Percentiles rank a stretch among this genome's conserved stretches.
These are phyloP conservation scores for Fissipunctia ypsillon DNA, from an alignment of 2,888 invertebrate species.

Conservation along the genomic window DNA sequence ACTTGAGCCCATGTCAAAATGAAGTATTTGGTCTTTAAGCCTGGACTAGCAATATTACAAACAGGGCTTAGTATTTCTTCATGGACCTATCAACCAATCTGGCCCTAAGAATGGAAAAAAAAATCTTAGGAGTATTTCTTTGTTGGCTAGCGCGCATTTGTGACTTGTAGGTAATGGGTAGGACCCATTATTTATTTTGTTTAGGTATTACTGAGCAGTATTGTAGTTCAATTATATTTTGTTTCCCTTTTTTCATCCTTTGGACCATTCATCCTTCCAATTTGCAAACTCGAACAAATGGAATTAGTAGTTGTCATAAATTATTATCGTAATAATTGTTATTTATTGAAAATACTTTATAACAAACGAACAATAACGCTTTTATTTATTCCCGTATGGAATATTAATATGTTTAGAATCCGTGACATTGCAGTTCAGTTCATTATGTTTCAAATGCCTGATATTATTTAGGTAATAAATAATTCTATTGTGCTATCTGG, in stretches of 20 bases:
- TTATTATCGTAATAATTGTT: no score
- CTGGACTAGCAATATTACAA: slow-evolving; percentile 15
- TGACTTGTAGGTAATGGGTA: neutral
- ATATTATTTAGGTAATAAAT: neutral
- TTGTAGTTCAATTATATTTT: neutral
- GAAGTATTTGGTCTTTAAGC: slow-evolving; percentile 29
- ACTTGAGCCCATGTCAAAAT: slow-evolving; percentile 20
- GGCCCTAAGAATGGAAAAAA: neutral
- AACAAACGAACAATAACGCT: neutral
- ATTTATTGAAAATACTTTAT: neutral
- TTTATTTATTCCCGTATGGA: neutral
- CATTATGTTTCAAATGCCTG: neutral
- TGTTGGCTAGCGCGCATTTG: neutral
- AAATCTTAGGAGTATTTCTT: neutral
- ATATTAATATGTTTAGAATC: neutral
- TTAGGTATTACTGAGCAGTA: neutral
- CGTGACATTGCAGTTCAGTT: neutral
- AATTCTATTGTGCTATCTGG: neutral
- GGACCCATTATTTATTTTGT: neutral
- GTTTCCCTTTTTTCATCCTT: neutral
- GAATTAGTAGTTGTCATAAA: neutral
- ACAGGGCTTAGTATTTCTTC: neutral
- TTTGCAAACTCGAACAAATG: neutral
- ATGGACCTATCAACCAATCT: neutral
- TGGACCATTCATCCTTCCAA: neutral